A percentile compares a stretch with the other conserved stretches of the same genome.
Conservation (phyloP, 2,888 invertebrate species). For the Pecten maximus region DNA sequence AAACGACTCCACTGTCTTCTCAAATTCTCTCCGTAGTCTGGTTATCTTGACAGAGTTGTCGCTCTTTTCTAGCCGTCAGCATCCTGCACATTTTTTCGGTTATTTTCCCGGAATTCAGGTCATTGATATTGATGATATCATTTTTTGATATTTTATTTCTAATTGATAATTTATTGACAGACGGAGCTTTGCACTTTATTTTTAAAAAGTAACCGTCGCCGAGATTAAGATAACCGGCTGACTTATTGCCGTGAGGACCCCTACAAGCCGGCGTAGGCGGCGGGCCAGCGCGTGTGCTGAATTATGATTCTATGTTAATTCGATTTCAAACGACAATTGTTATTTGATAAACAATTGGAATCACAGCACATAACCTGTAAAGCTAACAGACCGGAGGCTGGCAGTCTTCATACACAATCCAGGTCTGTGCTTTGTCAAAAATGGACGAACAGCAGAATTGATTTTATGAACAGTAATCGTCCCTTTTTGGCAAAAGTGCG, state of each 20-base stretch:
- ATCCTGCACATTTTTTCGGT: neutral
- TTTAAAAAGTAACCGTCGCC: no score
- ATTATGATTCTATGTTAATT: neutral
- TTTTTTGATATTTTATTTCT: no score
- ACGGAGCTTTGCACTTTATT: no score
- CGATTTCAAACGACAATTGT: neutral
- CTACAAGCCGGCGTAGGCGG: neutral
- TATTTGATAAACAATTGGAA: neutral
- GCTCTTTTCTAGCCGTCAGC: neutral
- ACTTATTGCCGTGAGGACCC: neutral
- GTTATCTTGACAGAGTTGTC: neutral
- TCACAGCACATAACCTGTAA: neutral
- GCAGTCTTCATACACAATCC: neutral
- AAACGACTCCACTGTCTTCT: neutral
- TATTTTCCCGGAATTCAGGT: no score
- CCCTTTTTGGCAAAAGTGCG: neutral
- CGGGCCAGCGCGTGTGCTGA: neutral
- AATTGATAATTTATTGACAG: no score
- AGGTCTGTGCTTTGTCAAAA: slow-evolving; percentile 1
- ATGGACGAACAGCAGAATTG: neutral
- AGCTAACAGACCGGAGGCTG: neutral
- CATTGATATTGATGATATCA: no score
- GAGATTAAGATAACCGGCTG: neutral
- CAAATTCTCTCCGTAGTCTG: neutral
- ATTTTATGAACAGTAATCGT: neutral